Conservation (phyloP, 2,113 vertebrate species). For the Microcebus griseorufus region DNA sequence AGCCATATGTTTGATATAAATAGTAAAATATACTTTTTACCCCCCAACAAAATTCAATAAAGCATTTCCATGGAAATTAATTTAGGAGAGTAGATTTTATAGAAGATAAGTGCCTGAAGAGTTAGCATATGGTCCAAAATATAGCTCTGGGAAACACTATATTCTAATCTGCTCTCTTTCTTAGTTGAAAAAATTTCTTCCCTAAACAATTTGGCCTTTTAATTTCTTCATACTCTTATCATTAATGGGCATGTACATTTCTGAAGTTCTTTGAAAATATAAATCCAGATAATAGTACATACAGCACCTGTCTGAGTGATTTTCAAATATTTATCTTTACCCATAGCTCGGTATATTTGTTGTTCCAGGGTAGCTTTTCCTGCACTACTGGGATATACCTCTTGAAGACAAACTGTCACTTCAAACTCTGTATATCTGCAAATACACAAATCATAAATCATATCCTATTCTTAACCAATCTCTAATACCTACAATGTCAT, state of each 20-base stretch:
- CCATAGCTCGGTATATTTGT: neutral
- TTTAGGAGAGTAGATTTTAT: constrained; percentile 61
- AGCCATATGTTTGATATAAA: constrained; percentile 65
- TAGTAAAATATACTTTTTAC: constrained; percentile 34
- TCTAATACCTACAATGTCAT: neutral
- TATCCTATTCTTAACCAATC: neutral
- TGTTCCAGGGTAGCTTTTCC: neutral
- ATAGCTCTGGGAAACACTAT: constrained; percentile 56
- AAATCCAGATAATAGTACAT: neutral
- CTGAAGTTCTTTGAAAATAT: constrained; percentile 38
- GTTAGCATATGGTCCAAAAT: constrained; percentile 66
- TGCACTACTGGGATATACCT: neutral
- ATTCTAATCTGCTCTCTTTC: constrained; percentile 51
- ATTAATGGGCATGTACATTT: neutral
- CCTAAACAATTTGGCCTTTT: constrained; percentile 31
- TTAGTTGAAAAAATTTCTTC: constrained; percentile 38
- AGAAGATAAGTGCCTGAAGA: constrained; percentile 62
- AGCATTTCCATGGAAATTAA: constrained; percentile 67
- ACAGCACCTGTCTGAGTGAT: neutral
- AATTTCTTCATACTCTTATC: neutral
- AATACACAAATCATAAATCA: neutral
- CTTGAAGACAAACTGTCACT: neutral
- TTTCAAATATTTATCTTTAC: neutral
- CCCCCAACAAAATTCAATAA: constrained; percentile 63
- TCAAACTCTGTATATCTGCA: neutral